A percentile compares a stretch with the other conserved stretches of the same genome.
Conservation (phyloP, 2,797 vertebrate species). For the Orestias chungarensis region DNA sequence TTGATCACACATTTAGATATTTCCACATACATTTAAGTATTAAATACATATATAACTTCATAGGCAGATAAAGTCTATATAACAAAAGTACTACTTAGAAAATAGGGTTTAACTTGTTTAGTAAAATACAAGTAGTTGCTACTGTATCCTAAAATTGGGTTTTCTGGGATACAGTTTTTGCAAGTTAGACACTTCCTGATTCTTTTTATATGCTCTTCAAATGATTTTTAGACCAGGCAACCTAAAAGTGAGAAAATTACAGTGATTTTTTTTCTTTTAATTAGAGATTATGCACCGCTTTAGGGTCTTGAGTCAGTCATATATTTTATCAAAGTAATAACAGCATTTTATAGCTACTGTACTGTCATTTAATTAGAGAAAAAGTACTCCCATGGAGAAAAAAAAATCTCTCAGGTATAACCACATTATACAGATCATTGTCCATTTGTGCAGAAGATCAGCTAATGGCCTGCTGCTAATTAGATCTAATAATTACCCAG, state of each 20-base stretch:
- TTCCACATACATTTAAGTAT: background rate
- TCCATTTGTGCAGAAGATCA: slow-evolving; percentile 48
- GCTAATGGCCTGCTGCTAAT: slow-evolving; percentile 58
- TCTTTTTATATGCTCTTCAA: background rate
- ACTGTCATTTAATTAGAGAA: background rate
- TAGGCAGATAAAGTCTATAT: too few relatives aligned
- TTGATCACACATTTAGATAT: too few relatives aligned
- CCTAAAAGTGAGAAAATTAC: background rate
- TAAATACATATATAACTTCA: background rate
- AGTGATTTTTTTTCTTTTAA: background rate
- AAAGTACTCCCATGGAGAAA: background rate
- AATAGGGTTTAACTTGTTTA: background rate
- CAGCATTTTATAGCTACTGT: slow-evolving; percentile 15
- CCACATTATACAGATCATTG: slow-evolving; percentile 31
- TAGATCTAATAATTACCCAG: slow-evolving; percentile 60
- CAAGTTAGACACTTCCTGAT: background rate
- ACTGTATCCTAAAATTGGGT: too few relatives aligned
- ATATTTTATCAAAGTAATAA: slow-evolving; percentile 11
- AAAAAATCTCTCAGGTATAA: slow-evolving; percentile 20
- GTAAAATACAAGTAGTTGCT: background rate
- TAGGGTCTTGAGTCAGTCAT: slow-evolving; percentile 1
- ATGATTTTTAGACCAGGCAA: background rate
- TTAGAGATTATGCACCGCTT: background rate
- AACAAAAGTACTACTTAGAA: background rate
- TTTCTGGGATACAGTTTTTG: background rate